Evolutionary conservation across 2,113 vertebrate species (phyloP).

Genomic region (Colossoma macropomum): DNA sequence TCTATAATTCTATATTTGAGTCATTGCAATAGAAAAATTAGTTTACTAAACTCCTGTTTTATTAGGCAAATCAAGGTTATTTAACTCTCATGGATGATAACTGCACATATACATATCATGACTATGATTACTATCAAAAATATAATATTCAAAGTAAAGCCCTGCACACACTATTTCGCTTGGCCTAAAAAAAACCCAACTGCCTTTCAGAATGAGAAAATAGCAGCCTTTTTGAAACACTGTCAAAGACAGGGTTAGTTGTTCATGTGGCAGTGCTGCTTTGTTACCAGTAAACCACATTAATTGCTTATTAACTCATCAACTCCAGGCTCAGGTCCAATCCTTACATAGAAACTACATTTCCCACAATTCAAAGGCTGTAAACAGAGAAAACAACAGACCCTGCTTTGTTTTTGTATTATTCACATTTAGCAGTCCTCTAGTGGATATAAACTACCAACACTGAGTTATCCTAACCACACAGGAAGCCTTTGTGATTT

Average conservation of each 20-base stretch:
- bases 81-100: constrained; percentile 18
- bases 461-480: constrained; percentile 66
- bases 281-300: constrained; percentile 42
- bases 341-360: constrained; percentile 46
- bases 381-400: constrained; percentile 62
- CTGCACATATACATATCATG: constrained; percentile 38
- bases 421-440: constrained; percentile 66
- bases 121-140: constrained; percentile 55
- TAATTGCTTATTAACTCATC: constrained; percentile 37
- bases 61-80: constrained; percentile 18
- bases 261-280: constrained; percentile 47
- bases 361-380: constrained; percentile 53
- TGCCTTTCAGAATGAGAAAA: constrained; percentile 27
- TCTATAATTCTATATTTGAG: not conserved
- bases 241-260: constrained; percentile 22
- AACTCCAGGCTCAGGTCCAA: constrained; percentile 14
- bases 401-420: constrained; percentile 51
- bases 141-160: constrained; percentile 54
- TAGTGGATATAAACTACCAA: constrained; percentile 68
- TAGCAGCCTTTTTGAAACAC: constrained; percentile 37
- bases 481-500: constrained; percentile 81
- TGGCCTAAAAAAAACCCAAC: constrained; percentile 19
- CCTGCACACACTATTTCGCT: constrained; percentile 37
- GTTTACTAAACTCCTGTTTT: not conserved
- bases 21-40: constrained; percentile 16